Percentiles rank a stretch among this genome's conserved stretches.
phyloP scores from a whole-genome alignment of 2,113 vertebrate genomes.

The Morone chrysops region DNA sequence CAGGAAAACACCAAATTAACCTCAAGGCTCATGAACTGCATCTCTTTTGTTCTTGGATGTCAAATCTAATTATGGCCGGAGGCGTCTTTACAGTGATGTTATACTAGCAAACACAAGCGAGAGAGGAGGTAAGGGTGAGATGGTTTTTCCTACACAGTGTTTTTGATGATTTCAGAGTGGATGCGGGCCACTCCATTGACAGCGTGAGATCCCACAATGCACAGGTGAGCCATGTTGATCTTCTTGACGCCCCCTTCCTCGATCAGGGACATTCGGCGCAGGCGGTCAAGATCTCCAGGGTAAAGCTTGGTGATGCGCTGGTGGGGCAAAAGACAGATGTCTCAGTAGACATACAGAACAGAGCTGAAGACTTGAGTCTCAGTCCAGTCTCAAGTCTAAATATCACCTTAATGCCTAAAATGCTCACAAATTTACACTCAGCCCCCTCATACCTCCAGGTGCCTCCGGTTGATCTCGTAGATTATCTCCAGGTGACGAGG shows the following conservation, averaged over 20 bases:
- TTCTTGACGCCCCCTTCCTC: conserved; percentile 89
- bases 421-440: not conserved
- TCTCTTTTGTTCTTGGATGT: not conserved
- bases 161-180: conserved; percentile 93
- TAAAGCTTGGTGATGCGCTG: conserved; percentile 78
- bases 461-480: conserved; percentile 92
- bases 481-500: conserved; percentile 92
- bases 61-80: not conserved
- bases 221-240: conserved; percentile 94
- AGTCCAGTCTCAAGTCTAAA: not conserved
- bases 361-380: too few relatives aligned
- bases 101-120: too few relatives aligned
- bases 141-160: conserved; percentile 85
- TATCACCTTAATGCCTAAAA: not conserved
- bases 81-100: not conserved
- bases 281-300: conserved; percentile 87
- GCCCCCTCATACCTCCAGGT: conserved; percentile 85
- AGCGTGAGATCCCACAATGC: conserved; percentile 91
- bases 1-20: not conserved
- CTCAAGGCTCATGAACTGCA: not conserved
- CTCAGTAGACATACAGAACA: not conserved
- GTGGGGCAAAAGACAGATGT: not conserved
- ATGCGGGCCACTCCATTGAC: conserved; percentile 94
- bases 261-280: conserved; percentile 92
- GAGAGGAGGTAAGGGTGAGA: not conserved